phyloP scores from a whole-genome alignment of 2,888 invertebrate species.

The Lithodes maja region DNA sequence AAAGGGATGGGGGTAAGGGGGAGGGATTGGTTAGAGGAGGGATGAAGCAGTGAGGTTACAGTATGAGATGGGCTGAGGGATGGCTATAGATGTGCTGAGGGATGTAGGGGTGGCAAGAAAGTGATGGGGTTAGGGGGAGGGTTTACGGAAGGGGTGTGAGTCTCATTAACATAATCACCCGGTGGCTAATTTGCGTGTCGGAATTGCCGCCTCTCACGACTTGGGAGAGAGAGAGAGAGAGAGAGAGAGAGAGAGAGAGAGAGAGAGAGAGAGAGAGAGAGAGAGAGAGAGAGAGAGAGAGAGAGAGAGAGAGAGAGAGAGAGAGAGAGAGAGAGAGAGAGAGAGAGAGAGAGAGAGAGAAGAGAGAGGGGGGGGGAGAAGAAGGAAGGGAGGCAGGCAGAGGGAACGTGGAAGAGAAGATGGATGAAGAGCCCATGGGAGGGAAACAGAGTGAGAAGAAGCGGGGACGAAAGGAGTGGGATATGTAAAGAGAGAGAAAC shows the following conservation, averaged over 20 bases:
- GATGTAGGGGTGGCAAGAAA: neutral
- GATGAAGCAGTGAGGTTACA: neutral
- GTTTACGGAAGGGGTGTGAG: neutral
- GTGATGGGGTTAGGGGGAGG: neutral
- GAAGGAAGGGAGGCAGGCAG: neutral
- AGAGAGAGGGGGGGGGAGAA: neutral
- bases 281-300: neutral
- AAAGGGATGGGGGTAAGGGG: neutral
- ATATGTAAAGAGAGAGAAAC: too few species aligned
- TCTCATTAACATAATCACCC: neutral
- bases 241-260: conserved; percentile 2
- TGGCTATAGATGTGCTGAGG: neutral
- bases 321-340: neutral
- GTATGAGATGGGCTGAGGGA: neutral
- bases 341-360: conserved; percentile 20
- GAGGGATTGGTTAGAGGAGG: neutral
- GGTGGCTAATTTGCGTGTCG: neutral
- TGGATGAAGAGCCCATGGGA: neutral
- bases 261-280: conserved; percentile 24
- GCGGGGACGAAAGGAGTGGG: neutral
- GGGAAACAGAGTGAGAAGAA: neutral
- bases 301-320: conserved; percentile 2
- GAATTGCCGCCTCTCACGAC: neutral
- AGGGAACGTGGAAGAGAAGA: neutral
- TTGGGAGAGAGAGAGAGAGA: neutral